Conservation (phyloP, 2,888 invertebrate genomes). For the Watsonalla cultraria region DNA sequence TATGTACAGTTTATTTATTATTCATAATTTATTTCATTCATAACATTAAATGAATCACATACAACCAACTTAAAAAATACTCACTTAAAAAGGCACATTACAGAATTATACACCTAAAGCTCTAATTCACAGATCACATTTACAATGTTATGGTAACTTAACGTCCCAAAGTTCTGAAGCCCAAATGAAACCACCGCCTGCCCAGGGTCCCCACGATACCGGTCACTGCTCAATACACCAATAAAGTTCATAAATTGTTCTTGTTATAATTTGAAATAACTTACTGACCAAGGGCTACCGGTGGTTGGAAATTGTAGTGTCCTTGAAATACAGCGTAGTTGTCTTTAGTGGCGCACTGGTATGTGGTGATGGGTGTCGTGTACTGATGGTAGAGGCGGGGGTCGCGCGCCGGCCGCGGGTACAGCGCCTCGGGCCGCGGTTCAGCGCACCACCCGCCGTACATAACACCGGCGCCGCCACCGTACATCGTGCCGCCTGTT, state of each 20-base stretch:
- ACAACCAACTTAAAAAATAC: conserved; percentile 27
- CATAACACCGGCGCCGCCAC: conserved; percentile 39
- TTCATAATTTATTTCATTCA: neutral
- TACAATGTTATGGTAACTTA: conserved; percentile 48
- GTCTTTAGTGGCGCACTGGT: conserved; percentile 70
- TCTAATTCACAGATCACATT: conserved; percentile 43
- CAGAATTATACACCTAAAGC: conserved; percentile 6
- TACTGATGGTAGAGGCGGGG: conserved; percentile 67
- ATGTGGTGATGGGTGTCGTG: conserved; percentile 49
- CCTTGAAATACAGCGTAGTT: conserved; percentile 72
- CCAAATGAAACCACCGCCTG: neutral
- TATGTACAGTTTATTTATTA: neutral
- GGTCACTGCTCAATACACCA: neutral
- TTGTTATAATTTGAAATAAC: conserved; percentile 7
- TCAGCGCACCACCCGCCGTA: conserved; percentile 62
- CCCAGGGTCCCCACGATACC: neutral
- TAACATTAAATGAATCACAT: conserved; percentile 11
- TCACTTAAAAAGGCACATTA: conserved; percentile 4
- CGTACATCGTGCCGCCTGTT: conserved; percentile 36
- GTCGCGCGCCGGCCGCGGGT: conserved; percentile 50
- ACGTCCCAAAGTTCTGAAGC: neutral
- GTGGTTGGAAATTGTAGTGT: conserved; percentile 69
- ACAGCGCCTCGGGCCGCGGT: conserved; percentile 54
- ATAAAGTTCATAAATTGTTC: conserved; percentile 2
- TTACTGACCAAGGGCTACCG: conserved; percentile 68